A percentile compares a stretch with the other conserved stretches of the same genome.
phyloP scores from a whole-genome alignment of 37 sponge, comb jelly and placozoan genomes.

The Agelas oroides region DNA sequence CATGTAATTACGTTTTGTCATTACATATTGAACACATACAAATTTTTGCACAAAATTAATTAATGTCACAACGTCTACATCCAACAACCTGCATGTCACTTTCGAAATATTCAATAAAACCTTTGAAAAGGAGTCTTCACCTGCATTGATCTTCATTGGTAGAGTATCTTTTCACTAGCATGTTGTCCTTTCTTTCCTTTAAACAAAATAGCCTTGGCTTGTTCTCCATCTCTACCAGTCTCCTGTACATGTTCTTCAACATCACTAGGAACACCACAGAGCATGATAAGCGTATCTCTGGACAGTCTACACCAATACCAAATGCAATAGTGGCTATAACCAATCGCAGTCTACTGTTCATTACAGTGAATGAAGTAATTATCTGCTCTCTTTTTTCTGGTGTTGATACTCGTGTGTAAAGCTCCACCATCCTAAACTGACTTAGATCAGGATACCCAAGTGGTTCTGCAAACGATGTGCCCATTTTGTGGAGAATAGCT shows the following conservation, averaged over 20 bases:
- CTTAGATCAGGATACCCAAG: background rate
- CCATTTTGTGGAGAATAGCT: background rate
- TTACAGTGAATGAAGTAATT: background rate
- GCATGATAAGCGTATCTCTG: background rate
- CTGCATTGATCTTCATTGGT: too few relatives aligned
- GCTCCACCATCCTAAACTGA: constrained; percentile 27
- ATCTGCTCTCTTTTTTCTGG: constrained; percentile 22
- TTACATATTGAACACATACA: too few relatives aligned
- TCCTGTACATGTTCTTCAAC: constrained; percentile 5
- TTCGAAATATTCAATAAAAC: too few relatives aligned
- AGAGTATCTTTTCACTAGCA: too few relatives aligned
- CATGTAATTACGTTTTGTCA: too few relatives aligned
- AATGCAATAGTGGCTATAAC: constrained; percentile 22
- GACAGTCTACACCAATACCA: constrained; percentile 23
- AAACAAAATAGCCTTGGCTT: too few relatives aligned
- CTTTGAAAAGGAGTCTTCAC: too few relatives aligned
- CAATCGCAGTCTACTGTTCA: background rate
- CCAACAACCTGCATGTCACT: too few relatives aligned
- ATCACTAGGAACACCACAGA: background rate
- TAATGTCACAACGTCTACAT: too few relatives aligned
- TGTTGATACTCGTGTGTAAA: constrained; percentile 7
- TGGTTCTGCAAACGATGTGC: background rate
- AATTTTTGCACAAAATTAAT: too few relatives aligned
- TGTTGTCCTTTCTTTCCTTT: too few relatives aligned
- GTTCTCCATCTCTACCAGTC: constrained; percentile 5